phyloP scores from a whole-genome alignment of 2,113 vertebrate species.

The Gadus macrocephalus region DNA sequence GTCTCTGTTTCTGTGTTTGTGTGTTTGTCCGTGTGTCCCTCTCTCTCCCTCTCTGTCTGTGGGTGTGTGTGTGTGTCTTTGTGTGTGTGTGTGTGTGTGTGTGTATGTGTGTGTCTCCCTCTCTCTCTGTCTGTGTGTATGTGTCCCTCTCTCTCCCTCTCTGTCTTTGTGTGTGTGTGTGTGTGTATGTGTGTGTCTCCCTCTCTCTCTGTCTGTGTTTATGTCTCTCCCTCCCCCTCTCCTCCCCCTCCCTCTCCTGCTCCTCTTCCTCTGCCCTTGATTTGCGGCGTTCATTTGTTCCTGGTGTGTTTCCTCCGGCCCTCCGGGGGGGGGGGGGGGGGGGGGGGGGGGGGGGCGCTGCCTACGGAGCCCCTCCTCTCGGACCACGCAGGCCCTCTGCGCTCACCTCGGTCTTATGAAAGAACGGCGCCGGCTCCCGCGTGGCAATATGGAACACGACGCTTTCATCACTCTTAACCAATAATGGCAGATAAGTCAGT shows the following conservation, averaged over 20 bases:
- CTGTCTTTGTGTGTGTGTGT: too few relatives aligned
- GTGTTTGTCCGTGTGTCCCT: too few relatives aligned
- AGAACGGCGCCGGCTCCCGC: constrained; percentile 27
- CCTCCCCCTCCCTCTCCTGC: constrained; percentile 29
- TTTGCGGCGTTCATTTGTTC: constrained; percentile 48
- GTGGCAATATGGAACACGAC: constrained; percentile 42
- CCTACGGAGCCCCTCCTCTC: constrained; percentile 8
- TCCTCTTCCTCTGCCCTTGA: constrained; percentile 43
- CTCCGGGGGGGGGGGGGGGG: constrained; percentile 12
- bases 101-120: too few relatives aligned
- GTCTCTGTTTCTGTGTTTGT: too few relatives aligned
- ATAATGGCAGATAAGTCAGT: constrained; percentile 32
- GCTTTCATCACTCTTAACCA: constrained; percentile 42
- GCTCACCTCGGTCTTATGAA: constrained; percentile 31
- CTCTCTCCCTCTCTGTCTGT: constrained; percentile 6
- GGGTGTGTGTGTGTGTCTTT: too few relatives aligned
- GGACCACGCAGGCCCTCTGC: constrained; percentile 16
- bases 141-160: not conserved
- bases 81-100: constrained; percentile 22
- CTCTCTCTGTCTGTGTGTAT: not conserved
- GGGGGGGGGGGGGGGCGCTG: too few relatives aligned
- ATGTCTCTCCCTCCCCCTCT: constrained; percentile 7
- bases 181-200: not conserved
- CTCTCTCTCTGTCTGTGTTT: constrained; percentile 14
- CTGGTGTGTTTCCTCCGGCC: constrained; percentile 7